phyloP scores from a whole-genome alignment of 2,888 invertebrate genomes.

The Drosophila leonis region DNA sequence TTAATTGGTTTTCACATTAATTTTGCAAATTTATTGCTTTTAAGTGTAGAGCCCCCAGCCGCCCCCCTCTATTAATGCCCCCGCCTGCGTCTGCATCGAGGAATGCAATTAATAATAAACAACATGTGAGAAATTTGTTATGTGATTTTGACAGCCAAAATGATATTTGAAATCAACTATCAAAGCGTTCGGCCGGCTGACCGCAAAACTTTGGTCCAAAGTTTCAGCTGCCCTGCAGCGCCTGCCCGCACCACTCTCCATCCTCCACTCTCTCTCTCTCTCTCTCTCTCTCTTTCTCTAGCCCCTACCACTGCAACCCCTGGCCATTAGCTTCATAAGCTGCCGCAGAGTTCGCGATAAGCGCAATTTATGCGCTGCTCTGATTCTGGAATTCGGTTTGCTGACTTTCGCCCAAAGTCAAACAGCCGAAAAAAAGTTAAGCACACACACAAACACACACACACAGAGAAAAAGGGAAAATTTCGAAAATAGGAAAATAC shows the following conservation, averaged over 20 bases:
- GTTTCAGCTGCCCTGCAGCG: slow-evolving; percentile 2
- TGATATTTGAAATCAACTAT: slow-evolving; percentile 36
- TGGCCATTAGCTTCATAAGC: slow-evolving; percentile 45
- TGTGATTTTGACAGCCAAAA: slow-evolving; percentile 46
- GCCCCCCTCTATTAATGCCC: background rate
- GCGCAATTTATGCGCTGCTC: slow-evolving; percentile 70
- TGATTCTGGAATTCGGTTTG: slow-evolving; percentile 40
- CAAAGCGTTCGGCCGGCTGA: slow-evolving; percentile 11
- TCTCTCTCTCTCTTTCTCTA: background rate
- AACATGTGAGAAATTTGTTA: slow-evolving; percentile 57
- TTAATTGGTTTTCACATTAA: slow-evolving; percentile 77
- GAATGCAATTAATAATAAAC: slow-evolving; percentile 73
- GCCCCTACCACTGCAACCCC: background rate
- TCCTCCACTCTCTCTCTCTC: too few species aligned
- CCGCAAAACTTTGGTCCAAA: slow-evolving; percentile 32
- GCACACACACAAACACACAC: background rate
- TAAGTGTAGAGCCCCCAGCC: background rate
- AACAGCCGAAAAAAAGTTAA: slow-evolving; percentile 19
- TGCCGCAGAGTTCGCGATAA: slow-evolving; percentile 64
- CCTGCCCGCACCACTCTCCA: background rate
- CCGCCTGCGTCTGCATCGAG: background rate
- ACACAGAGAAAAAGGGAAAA: slow-evolving; percentile 18
- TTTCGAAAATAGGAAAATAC: slow-evolving; percentile 20
- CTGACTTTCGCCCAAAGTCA: slow-evolving; percentile 48
- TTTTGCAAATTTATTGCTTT: slow-evolving; percentile 77